Conservation (phyloP, 2,888 invertebrate species). For the Hyposoter dolosus region DNA sequence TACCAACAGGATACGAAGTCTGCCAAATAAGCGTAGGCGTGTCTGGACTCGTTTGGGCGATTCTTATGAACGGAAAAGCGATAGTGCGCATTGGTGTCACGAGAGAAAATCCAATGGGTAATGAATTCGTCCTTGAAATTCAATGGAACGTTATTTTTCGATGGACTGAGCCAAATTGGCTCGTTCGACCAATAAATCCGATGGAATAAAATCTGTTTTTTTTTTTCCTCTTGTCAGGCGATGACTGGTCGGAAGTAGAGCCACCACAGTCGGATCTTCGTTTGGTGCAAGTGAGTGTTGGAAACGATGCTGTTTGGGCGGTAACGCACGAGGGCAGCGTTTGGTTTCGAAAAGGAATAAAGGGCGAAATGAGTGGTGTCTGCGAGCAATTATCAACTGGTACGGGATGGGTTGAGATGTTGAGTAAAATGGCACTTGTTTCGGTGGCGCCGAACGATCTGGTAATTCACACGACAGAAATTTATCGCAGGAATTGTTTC, state of each 20-base stretch:
- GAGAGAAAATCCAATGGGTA: constrained; percentile 90
- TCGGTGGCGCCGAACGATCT: constrained; percentile 96
- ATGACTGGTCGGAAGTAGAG: constrained; percentile 93
- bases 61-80: constrained; percentile 93
- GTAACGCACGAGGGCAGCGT: constrained; percentile 93
- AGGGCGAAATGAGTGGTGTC: constrained; percentile 90
- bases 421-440: constrained; percentile 92
- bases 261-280: constrained; percentile 90
- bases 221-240: constrained; percentile 84
- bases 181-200: not conserved
- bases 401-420: constrained; percentile 95
- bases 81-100: constrained; percentile 94
- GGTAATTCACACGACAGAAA: constrained; percentile 79
- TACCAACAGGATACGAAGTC: constrained; percentile 92
- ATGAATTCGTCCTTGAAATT: not conserved
- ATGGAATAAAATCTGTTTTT: not conserved
- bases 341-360: constrained; percentile 94
- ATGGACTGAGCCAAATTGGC: not conserved
- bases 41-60: constrained; percentile 94
- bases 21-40: constrained; percentile 94
- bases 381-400: constrained; percentile 93
- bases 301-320: constrained; percentile 91
- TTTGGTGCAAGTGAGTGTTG: constrained; percentile 92
- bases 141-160: not conserved
- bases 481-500: constrained; percentile 58